Conservation (phyloP, 2,113 vertebrate genomes). For the Megaleporinus macrocephalus region DNA sequence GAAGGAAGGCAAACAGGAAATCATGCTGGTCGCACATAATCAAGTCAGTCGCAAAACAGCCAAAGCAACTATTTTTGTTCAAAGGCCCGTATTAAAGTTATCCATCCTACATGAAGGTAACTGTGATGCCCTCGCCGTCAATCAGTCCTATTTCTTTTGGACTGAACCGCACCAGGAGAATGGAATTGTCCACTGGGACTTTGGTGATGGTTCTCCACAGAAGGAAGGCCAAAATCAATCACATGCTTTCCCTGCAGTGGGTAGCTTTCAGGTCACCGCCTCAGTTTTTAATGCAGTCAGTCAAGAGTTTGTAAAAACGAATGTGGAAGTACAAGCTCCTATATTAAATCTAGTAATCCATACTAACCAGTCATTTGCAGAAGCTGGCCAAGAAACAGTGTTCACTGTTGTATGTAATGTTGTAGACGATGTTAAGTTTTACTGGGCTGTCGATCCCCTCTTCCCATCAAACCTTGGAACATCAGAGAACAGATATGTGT, state of each 20-base stretch:
- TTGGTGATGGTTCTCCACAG: conserved; percentile 72
- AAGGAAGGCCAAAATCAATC: conserved; percentile 59
- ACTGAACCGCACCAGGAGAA: conserved; percentile 59
- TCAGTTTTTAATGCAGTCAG: conserved; percentile 75
- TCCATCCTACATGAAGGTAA: conserved; percentile 57
- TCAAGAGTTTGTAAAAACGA: conserved; percentile 48
- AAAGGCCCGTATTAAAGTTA: conserved; percentile 65
- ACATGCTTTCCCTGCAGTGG: conserved; percentile 68
- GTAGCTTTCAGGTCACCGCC: conserved; percentile 66
- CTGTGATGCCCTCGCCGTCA: conserved; percentile 58
- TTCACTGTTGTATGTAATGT: conserved; percentile 66
- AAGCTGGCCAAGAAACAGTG: conserved; percentile 63
- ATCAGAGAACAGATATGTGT: conserved; percentile 64
- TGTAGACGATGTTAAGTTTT: conserved; percentile 62
- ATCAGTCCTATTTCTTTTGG: conserved; percentile 67
- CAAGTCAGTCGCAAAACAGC: conserved; percentile 67
- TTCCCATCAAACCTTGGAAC: conserved; percentile 53
- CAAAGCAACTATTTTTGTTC: conserved; percentile 60
- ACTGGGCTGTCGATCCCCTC: conserved; percentile 70
- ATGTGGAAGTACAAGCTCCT: conserved; percentile 65
- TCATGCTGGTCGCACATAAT: conserved; percentile 71
- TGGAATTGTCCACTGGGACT: conserved; percentile 75
- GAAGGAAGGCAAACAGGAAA: conserved; percentile 67
- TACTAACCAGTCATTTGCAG: conserved; percentile 56
- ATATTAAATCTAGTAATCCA: conserved; percentile 66